phyloP scores from a whole-genome alignment of 2,797 vertebrate genomes.

The Hozukius guyotensis region DNA sequence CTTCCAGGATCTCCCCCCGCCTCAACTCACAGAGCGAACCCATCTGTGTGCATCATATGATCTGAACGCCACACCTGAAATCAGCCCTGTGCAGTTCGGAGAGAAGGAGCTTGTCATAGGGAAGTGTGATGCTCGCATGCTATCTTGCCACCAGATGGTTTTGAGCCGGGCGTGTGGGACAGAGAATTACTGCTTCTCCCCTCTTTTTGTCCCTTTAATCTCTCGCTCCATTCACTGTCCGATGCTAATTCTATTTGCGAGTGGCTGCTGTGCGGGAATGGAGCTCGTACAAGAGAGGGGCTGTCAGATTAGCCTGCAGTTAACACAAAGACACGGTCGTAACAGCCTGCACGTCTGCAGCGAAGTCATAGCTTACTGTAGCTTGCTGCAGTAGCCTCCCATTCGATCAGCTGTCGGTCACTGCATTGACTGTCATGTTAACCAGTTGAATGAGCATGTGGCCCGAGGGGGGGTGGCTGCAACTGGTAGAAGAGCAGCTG shows the following conservation, averaged over 20 bases:
- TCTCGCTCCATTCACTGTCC: slow-evolving; percentile 49
- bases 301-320: slow-evolving; percentile 61
- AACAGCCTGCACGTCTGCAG: slow-evolving; percentile 20
- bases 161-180: slow-evolving; percentile 27
- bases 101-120: slow-evolving; percentile 7
- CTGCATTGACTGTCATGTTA: slow-evolving; percentile 44
- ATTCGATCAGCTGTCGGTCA: slow-evolving; percentile 45
- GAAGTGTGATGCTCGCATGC: slow-evolving; percentile 17
- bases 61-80: slow-evolving; percentile 38
- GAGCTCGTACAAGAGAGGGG: slow-evolving; percentile 14
- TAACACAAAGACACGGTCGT: slow-evolving; percentile 41
- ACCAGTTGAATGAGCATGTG: slow-evolving; percentile 48
- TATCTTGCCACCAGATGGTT: slow-evolving; percentile 57
- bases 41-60: slow-evolving; percentile 14
- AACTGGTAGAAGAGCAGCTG: slow-evolving; percentile 78
- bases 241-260: slow-evolving; percentile 64
- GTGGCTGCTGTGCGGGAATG: slow-evolving; percentile 48
- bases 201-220: slow-evolving; percentile 51
- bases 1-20: slow-evolving; percentile 21
- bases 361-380: not conserved
- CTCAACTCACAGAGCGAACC: not conserved
- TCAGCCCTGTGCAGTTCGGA: not conserved
- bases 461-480: slow-evolving; percentile 18
- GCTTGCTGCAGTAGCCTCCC: slow-evolving; percentile 30
- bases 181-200: slow-evolving; percentile 47